Base-by-base conservation (phyloP, 2,113 vertebrate species). In the Echinops telfairi region DNA sequence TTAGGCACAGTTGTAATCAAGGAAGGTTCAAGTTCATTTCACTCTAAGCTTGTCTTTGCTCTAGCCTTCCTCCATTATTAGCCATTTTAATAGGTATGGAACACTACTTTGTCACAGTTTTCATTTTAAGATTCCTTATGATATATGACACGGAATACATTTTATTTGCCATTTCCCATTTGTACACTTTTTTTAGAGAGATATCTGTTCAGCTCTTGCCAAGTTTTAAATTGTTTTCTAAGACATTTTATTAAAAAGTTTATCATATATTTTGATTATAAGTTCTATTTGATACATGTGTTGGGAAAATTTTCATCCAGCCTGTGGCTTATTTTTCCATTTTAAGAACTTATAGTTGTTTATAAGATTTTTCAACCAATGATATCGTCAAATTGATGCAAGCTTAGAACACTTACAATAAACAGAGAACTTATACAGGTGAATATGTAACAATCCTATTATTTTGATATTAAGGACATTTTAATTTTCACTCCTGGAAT, bases 51-150 rank as follows among this genome's bases (percentile, higher is more conserved):
- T 31, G 43, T 0, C 27, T 36, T 40, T 78, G 68, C 36, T 76
- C 36, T 16, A 33, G 22, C 53, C 31, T 14, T 78, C 43, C 38
- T 3, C 6, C 36, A 14, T 36, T 68, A 80, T 84, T 76, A 64
- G 22, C 22, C 38, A 64, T 88, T 85, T 2, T 86, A 58, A 31
- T 27, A 76, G 16, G 2, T 68, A 2, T 36, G 1, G 6, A 58
- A 38, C 25, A 33, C 20, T 36, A 73, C 7, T 14, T 90, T 7
- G 57, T 16, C 47, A 10, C 25, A 87, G 47, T 31, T 80, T 86
- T 86, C 75, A 66, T 73, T 80, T 84, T 17, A 1, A 90, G 38
- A 20, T 92, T 73, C 22, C 23, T 75, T 84, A 16, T 89, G 22
- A 70, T 14, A 58, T 17, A 57, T 16, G 12, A 40, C 33, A 20